phyloP scores from a whole-genome alignment of 2,888 invertebrate species.

The Lasioglossum zephyrum region DNA sequence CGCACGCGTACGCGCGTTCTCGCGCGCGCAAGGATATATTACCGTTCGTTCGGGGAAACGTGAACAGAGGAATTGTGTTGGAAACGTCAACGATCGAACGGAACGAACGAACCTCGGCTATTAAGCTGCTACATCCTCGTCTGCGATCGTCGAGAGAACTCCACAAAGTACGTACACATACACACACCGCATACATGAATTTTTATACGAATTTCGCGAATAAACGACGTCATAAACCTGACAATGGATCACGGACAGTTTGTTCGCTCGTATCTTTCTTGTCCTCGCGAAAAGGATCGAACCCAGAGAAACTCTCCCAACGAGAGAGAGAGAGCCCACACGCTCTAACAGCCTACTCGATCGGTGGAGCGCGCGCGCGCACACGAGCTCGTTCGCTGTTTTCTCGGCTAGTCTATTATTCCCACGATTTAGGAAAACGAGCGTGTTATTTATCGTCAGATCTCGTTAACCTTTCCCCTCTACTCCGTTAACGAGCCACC shows the following conservation, averaged over 20 bases:
- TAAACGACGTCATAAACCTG: background rate
- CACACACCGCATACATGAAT: background rate
- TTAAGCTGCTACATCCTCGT: background rate
- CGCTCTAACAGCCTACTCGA: slow-evolving; percentile 41
- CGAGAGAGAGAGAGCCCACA: slow-evolving; percentile 39
- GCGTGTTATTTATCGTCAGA: slow-evolving; percentile 45
- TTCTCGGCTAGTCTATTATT: slow-evolving; percentile 27
- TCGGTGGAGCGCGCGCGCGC: background rate
- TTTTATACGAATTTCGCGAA: slow-evolving; percentile 2
- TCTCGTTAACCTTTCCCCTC: slow-evolving; percentile 27
- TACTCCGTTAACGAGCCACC: slow-evolving; percentile 1
- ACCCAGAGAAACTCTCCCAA: slow-evolving; percentile 22
- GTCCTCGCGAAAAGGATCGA: background rate
- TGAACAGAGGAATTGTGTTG: slow-evolving; percentile 57
- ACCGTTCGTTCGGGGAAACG: slow-evolving; percentile 59
- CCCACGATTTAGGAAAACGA: slow-evolving; percentile 46
- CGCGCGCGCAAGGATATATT: slow-evolving; percentile 41
- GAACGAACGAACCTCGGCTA: slow-evolving; percentile 13
- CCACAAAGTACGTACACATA: slow-evolving; percentile 37
- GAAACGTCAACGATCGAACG: slow-evolving; percentile 46
- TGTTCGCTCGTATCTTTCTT: background rate
- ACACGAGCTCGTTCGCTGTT: background rate
- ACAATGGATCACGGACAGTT: background rate
- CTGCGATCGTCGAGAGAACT: background rate
- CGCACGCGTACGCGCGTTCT: background rate